Base-by-base conservation (phyloP, 2,113 vertebrate genomes). In the Pangasianodon hypophthalmus region DNA sequence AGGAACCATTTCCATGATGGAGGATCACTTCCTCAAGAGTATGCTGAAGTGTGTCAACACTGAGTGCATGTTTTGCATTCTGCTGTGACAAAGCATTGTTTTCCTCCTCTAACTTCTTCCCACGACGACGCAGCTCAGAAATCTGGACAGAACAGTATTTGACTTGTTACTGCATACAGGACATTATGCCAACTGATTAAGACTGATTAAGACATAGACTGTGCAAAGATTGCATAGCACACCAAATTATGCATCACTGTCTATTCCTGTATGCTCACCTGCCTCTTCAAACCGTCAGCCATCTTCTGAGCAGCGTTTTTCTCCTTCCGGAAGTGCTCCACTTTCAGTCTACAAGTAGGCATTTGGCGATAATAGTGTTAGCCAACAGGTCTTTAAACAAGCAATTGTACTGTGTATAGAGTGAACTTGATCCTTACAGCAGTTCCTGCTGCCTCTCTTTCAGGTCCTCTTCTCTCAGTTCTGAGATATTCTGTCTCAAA, bases 401-500 rank as follows among this genome's bases (percentile, higher is more conserved):
- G 58, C 14, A 58, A 54, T 46, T 80, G 24, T 54, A 52, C 19
- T 50, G 41, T 85, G n/a, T 64, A 84, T 54, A 82, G 26, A 56
- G 10, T n/a, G 21, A 29, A 37, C 8, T 13, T 5, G 37, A 84
- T 60, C 77, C 96, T 97, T 94, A 98, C 98, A 95, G 88, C 92
- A 98, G 91, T 91, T 98, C 97, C 32, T 97, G 96, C 85, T 93
- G 96, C 91, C 94, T 95, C 32, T 95, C 96, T 41, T 93, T 96
- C 0, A 97, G 91, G 91, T 97, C 97, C 54, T 97, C 96, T 90
- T 98, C 97, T 8, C 96, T 97, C 82, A 98, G 87, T 0, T 93
- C 91, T 41, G 94, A 93, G 26, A 98, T 97, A 90, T 96, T 97
- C 0, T 92, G 94, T 84, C 93, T 96, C 85, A 98, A 95, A 54